Percentiles rank a stretch among this genome's conserved stretches.
Conservation (phyloP, 92 coral and sea anemone genomes). For the Porites rus region DNA sequence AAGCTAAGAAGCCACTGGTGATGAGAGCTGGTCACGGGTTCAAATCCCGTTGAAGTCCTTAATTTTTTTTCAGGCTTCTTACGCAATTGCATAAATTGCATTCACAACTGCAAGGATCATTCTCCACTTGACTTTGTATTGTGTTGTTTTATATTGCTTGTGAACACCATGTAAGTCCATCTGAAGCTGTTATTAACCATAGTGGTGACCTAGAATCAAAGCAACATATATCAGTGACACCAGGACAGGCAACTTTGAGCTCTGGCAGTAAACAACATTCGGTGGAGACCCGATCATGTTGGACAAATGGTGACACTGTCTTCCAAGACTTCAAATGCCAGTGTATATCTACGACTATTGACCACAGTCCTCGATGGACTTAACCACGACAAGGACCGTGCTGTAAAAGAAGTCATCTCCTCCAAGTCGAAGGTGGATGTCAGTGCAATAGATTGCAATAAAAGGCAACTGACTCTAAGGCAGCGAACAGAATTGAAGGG, state of each 20-base stretch:
- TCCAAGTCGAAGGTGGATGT: not conserved
- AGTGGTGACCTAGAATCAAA: not conserved
- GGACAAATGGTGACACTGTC: not conserved
- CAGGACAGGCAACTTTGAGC: not conserved
- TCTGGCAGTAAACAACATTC: not conserved
- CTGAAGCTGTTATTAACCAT: conserved; percentile 2
- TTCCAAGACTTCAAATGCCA: not conserved
- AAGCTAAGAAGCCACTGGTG: too few species aligned
- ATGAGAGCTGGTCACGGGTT: too few species aligned
- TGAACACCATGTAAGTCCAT: too few species aligned
- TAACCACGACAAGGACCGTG: not conserved
- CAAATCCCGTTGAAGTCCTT: too few species aligned
- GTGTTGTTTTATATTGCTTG: too few species aligned
- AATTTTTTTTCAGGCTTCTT: too few species aligned
- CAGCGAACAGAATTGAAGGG: not conserved
- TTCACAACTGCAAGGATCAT: too few species aligned
- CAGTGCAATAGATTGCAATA: conserved; percentile 10
- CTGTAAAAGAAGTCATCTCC: not conserved
- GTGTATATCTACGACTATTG: not conserved
- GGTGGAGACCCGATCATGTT: conserved; percentile 1
- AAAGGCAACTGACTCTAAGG: conserved; percentile 2
- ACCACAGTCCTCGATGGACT: not conserved
- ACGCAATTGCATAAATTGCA: too few species aligned
- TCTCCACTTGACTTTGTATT: too few species aligned
- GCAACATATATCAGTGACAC: conserved; percentile 19